Evolutionary conservation across 1,140 invertebrate species (phyloP), one percentile per base, ranked within the genome.

Genomic region (Aphis gossypii): DNA sequence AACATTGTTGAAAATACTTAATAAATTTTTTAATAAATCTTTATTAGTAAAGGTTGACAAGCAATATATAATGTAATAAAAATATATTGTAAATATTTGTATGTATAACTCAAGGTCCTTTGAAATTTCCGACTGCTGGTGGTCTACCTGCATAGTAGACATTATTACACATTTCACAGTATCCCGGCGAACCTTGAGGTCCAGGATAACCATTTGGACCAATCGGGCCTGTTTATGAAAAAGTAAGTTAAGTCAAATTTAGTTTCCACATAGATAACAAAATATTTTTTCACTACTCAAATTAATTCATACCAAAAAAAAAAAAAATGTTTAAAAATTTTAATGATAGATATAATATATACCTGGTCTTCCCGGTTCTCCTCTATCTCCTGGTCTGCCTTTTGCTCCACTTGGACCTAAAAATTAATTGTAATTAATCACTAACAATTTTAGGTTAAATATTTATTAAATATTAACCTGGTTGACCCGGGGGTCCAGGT

Each of bases 361-460:
- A 96, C 97, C 97, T 95, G 96, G 96, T 95, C 96, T 95, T 90
- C 97, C 97, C 25, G 96, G 94, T 95, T 97, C 96, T 44, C 97
- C 97, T 94, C 96, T 95, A 89, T 96, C 96, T 30, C 97, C 97
- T 90, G 95, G 95, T 94, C 96, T 95, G 18, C 97, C 97, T 54
- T 96, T 95, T 90, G 96, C 96, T 54, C 97, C 97, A 93, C 96
- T 95, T 83, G 96, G 95, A 93, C 97, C 97, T 96, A 92, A 41
- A 95, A 95, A 94, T 94, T 84, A 90, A 94, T 82, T 60, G 0
- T 51, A 44, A 68, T 68, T 9, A 8, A 90, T 41, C 44, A 9
- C 5, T 38, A 54, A 38, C 38, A 38, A 46, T 46, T 5, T n/a
- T 30, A 41, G 9, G 21, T 23, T 60, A 56, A 54, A 25, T 23